A percentile compares a stretch with the other conserved stretches of the same genome.
These are phyloP conservation scores for Oriolus oriolus DNA, from an alignment of 2,113 vertebrate genomes.

Conservation along the genomic window DNA sequence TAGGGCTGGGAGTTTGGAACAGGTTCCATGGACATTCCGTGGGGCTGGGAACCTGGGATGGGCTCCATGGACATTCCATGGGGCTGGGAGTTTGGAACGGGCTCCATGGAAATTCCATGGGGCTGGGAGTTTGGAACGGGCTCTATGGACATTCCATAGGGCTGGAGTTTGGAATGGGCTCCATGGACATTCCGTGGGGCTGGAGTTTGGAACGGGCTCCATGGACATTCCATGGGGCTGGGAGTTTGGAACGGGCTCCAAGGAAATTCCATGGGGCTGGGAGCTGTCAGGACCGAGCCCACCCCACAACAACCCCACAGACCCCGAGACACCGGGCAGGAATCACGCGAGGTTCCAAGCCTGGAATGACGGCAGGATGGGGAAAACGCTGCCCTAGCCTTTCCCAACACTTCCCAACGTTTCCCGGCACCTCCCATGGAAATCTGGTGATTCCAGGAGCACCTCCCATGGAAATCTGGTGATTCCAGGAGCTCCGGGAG, in stretches of 20 bases:
- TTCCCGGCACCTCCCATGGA: neutral
- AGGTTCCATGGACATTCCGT: no score
- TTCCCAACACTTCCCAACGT: neutral
- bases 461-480: neutral
- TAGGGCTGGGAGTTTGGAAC: no score
- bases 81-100: neutral
- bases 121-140: neutral
- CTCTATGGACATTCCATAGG: no score
- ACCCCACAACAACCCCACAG: neutral
- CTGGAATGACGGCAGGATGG: neutral
- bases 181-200: no score
- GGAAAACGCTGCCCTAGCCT: neutral
- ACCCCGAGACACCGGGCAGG: neutral
- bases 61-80: neutral
- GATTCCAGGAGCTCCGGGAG: neutral
- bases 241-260: neutral
- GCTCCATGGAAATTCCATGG: rapidly evolving
- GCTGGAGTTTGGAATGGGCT: no score
- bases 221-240: neutral
- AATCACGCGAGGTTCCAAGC: neutral
- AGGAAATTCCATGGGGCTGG: neutral
- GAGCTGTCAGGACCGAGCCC: neutral
- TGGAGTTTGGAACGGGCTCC: neutral
- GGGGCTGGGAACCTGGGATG: neutral
- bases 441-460: neutral